A percentile compares a stretch with the other conserved stretches of the same genome.
Conservation (phyloP, 35 echinoderm and acorn worm genomes). For the Apostichopus parvimensis region DNA sequence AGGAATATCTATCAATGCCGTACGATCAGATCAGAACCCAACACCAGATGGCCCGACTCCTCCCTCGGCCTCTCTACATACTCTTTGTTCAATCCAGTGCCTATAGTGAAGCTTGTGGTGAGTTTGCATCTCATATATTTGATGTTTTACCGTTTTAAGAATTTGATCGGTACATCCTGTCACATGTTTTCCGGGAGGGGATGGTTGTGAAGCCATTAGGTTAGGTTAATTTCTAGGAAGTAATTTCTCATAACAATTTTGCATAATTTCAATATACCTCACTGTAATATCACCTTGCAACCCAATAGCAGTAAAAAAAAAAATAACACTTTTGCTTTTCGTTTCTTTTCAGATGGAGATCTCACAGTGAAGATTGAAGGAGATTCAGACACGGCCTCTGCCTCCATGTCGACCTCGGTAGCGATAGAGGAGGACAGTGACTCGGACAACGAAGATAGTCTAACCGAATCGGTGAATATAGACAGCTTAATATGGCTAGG, state of each 20-base stretch:
- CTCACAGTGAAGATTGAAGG: conserved; percentile 90
- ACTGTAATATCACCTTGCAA: too few species aligned
- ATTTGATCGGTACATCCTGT: too few species aligned
- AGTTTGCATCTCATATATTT: conserved; percentile 13
- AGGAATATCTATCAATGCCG: conserved; percentile 89
- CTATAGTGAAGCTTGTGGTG: conserved; percentile 95
- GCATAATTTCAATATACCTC: too few species aligned
- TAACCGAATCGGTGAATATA: conserved; percentile 81
- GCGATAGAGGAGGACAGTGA: conserved; percentile 87
- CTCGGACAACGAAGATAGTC: conserved; percentile 89
- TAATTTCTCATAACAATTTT: too few species aligned
- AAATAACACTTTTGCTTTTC: too few species aligned
- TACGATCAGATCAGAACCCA: conserved; percentile 83
- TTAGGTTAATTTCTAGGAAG: too few species aligned
- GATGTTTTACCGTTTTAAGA: too few species aligned
- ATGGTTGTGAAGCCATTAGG: too few species aligned
- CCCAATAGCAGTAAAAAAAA: too few species aligned
- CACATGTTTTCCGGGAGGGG: too few species aligned
- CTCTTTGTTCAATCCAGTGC: conserved; percentile 93
- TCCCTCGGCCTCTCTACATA: conserved; percentile 90
- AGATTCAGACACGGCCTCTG: conserved; percentile 72
- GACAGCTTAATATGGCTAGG: too few species aligned
- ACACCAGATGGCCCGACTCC: conserved; percentile 78
- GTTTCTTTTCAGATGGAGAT: conserved; percentile 57
- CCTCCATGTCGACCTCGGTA: conserved; percentile 48